These are phyloP conservation scores for Charanyca ferruginea DNA, from an alignment of 2,888 invertebrate genomes.

Conservation along the genomic window DNA sequence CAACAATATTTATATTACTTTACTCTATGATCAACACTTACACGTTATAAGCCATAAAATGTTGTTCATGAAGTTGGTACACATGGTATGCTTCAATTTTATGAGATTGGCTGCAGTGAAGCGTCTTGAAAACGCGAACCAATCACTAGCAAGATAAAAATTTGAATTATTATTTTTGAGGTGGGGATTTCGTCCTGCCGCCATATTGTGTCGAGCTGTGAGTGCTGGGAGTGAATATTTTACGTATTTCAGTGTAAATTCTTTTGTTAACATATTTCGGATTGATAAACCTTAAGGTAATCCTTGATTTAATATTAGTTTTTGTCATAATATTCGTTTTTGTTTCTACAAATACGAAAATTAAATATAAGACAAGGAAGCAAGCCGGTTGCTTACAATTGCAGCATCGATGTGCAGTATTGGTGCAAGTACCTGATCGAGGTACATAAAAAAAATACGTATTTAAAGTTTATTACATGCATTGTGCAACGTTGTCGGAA, in stretches of 20 bases:
- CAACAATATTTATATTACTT: no score
- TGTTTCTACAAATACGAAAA: slow-evolving; percentile 40
- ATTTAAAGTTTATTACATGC: slow-evolving; percentile 1
- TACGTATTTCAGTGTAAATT: slow-evolving; percentile 84
- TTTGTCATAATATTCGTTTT: slow-evolving; percentile 78
- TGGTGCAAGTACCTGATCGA: slow-evolving; percentile 30
- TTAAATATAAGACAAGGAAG: slow-evolving; percentile 55
- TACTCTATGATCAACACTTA: no score
- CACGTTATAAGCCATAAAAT: no score
- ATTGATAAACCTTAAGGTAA: slow-evolving; percentile 86
- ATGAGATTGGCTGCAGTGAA: slow-evolving; percentile 74
- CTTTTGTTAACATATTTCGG: slow-evolving; percentile 81
- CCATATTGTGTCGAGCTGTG: slow-evolving; percentile 90
- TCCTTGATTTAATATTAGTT: slow-evolving; percentile 78
- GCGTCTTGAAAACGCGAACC: slow-evolving; percentile 82
- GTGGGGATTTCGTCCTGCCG: slow-evolving; percentile 89
- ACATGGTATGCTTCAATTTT: background rate
- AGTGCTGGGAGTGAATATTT: slow-evolving; percentile 87
- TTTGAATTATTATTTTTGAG: slow-evolving; percentile 87
- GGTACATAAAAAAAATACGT: slow-evolving; percentile 13
- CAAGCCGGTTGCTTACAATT: slow-evolving; percentile 61
- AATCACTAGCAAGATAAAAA: slow-evolving; percentile 81
- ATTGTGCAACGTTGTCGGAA: slow-evolving; percentile 6
- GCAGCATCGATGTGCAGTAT: slow-evolving; percentile 59
- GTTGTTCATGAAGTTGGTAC: slow-evolving; percentile 53